Conservation (phyloP, 2,797 vertebrate genomes). For the Lithobates pipiens region DNA sequence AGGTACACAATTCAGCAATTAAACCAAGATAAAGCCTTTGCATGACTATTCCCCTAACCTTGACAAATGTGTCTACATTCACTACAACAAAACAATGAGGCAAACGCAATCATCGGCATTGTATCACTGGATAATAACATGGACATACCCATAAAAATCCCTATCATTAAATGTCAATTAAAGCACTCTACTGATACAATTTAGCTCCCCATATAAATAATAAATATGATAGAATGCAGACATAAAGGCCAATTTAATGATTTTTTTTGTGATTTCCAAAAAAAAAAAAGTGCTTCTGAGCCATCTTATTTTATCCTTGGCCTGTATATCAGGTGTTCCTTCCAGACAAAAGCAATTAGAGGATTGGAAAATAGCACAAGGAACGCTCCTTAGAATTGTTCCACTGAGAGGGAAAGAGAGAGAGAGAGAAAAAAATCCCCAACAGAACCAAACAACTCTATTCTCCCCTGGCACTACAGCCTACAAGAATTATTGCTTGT, state of each 20-base stretch:
- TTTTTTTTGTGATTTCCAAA: slow-evolving; percentile 74
- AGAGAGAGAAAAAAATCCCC: slow-evolving; percentile 59
- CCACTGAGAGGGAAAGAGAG: slow-evolving; percentile 66
- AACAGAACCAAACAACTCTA: slow-evolving; percentile 70
- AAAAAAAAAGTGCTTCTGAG: slow-evolving; percentile 75
- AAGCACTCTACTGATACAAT: slow-evolving; percentile 68
- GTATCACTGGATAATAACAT: slow-evolving; percentile 7
- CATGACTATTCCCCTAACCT: slow-evolving; percentile 37
- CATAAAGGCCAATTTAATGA: slow-evolving; percentile 65
- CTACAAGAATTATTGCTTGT: slow-evolving; percentile 70
- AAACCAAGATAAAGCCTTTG: slow-evolving; percentile 11
- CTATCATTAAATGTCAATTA: slow-evolving; percentile 64
- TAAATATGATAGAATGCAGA: slow-evolving; percentile 61
- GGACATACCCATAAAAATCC: slow-evolving; percentile 1
- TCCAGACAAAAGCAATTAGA: slow-evolving; percentile 84
- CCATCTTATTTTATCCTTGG: slow-evolving; percentile 75
- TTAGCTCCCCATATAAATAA: slow-evolving; percentile 41
- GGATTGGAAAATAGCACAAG: slow-evolving; percentile 77
- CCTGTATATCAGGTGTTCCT: slow-evolving; percentile 73
- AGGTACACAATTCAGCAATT: slow-evolving; percentile 30
- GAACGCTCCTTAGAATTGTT: slow-evolving; percentile 73
- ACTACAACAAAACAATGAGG: slow-evolving; percentile 6
- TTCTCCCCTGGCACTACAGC: slow-evolving; percentile 67
- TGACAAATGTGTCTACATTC: background rate
- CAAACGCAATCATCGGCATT: slow-evolving; percentile 31